Base-by-base conservation (phyloP, 2,113 vertebrate genomes). In the Pseudopodoces humilis region DNA sequence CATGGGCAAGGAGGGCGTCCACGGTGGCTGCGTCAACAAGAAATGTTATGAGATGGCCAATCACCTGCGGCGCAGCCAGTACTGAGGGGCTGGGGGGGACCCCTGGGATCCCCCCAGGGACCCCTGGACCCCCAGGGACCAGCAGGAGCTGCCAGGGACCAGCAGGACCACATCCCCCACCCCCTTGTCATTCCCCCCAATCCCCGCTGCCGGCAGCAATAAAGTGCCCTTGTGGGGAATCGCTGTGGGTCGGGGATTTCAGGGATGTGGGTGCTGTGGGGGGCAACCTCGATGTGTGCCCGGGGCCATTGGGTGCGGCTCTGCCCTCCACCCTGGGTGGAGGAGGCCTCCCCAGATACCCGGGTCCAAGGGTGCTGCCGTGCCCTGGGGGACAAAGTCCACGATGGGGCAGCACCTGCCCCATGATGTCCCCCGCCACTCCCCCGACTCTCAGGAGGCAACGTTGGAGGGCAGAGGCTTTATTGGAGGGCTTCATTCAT, bases 61-160 rank as follows among this genome's bases (percentile, higher is more conserved):
- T n/a, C 85, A 79, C 85, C 85, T 87, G 85, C 85, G 85, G 75
- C 85, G 85, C 85, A 79, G 74, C 65, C 85, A 87, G 84, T 87
- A 87, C 84, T 78, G 84, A 87, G 64, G 35, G 71, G 60, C 31
- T 31, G 20, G 24, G 43, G 82, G 53, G 23, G 8, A 39, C 4
- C 53, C 52, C 78, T 8, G 43, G 62, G 41, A 20, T 15, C 13
- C 7, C 50, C 21, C 60, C 30, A 47, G 49, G 60, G 49, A 52
- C 46, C 33, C 64, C 39, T 19, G 27, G 16, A 58, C 44, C 21
- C 25, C 43, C 69, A 74, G 82, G 71, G 83, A 76, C 83, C 83
- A 85, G 82, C 52, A 84, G 69, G 28, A 84, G 49, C 81, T n/a
- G 43, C 60, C 62, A 58, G 83, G 83, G 83, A 86, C 62, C 83